Percentiles rank a stretch among this genome's conserved stretches.
Evolutionary conservation across 2,113 vertebrate species (phyloP).

Genomic region (Cacatua alba): DNA sequence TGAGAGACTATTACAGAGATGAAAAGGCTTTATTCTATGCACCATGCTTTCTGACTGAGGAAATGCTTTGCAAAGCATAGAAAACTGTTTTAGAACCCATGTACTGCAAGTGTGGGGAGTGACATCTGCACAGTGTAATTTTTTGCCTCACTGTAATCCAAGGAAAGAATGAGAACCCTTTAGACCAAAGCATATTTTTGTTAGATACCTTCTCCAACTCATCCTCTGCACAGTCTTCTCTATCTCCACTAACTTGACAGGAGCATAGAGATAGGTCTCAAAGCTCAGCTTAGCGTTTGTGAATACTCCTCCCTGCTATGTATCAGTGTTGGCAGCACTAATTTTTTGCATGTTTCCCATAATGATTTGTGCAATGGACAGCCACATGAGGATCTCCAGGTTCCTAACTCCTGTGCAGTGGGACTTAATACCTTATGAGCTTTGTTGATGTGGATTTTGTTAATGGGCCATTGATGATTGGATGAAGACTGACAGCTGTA

Average conservation of each 20-base stretch:
- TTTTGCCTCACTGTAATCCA: background rate
- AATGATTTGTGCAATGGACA: background rate
- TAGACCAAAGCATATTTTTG: background rate
- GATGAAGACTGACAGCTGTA: background rate
- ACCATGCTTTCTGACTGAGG: background rate
- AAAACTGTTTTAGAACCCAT: background rate
- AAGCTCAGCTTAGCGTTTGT: background rate
- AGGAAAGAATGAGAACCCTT: background rate
- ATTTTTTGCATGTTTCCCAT: background rate
- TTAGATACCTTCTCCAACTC: background rate
- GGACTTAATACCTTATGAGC: background rate
- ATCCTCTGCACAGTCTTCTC: background rate
- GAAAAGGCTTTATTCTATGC: background rate
- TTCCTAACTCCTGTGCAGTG: background rate
- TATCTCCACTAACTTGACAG: background rate
- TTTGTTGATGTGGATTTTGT: background rate
- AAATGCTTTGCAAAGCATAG: background rate
- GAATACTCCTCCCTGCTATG: background rate
- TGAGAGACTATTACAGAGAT: background rate
- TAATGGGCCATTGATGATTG: background rate
- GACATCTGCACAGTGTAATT: background rate
- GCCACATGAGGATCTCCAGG: background rate
- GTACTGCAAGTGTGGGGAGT: background rate
- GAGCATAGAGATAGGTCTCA: background rate
- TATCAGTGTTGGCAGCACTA: background rate